Percentiles rank a stretch among this genome's conserved stretches.
phyloP scores from a whole-genome alignment of 2,888 invertebrate genomes.

The Elmis aenea region DNA sequence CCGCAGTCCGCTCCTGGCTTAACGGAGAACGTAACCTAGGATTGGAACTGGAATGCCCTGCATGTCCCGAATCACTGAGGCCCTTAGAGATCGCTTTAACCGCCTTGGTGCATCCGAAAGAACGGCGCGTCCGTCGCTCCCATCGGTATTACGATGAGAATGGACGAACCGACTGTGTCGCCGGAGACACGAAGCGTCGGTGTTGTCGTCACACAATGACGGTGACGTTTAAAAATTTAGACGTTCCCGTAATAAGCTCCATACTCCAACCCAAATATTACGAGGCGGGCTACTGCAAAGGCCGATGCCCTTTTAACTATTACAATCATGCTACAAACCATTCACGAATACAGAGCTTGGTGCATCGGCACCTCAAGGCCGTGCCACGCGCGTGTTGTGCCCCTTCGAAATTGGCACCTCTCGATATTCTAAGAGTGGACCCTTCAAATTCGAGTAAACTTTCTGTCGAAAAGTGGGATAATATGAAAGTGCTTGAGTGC shows the following conservation, averaged over 20 bases:
- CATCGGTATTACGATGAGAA: conserved; percentile 37
- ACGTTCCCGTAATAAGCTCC: conserved; percentile 43
- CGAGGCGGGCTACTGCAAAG: conserved; percentile 67
- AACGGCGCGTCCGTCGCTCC: conserved; percentile 31
- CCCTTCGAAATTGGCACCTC: conserved; percentile 59
- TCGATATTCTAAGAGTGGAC: conserved; percentile 63
- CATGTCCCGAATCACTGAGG: conserved; percentile 44
- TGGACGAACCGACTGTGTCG: conserved; percentile 51
- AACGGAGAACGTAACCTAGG: conserved; percentile 49
- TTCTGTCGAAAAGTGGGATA: conserved; percentile 63
- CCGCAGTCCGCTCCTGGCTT: conserved; percentile 49
- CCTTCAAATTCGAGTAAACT: conserved; percentile 57
- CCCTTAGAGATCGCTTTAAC: conserved; percentile 39
- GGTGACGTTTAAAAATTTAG: conserved; percentile 61
- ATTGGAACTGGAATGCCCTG: conserved; percentile 52
- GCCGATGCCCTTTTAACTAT: conserved; percentile 61
- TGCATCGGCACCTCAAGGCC: conserved; percentile 54
- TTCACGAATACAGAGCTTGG: conserved; percentile 62
- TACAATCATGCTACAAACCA: conserved; percentile 68
- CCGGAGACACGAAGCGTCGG: conserved; percentile 41
- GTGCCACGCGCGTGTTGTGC: conserved; percentile 63
- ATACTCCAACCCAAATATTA: conserved; percentile 65
- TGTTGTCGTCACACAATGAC: conserved; percentile 65
- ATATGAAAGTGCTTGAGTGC: conserved; percentile 67
- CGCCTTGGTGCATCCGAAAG: conserved; percentile 38